These are phyloP conservation scores for Macrobrachium rosenbergii DNA, from an alignment of 1,140 invertebrate genomes.

Conservation along the genomic window DNA sequence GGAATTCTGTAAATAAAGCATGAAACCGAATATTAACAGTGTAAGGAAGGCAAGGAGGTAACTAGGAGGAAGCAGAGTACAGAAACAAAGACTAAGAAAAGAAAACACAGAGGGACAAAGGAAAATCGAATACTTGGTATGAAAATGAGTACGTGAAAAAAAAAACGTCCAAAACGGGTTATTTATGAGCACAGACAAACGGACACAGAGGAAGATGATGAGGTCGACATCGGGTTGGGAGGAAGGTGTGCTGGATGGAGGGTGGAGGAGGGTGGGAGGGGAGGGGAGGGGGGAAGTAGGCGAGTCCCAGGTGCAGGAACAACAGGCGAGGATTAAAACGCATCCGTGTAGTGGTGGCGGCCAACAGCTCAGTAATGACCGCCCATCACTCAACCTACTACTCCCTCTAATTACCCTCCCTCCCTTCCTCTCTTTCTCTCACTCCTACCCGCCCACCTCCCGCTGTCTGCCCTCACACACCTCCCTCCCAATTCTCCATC, in stretches of 20 bases:
- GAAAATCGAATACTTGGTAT: background rate
- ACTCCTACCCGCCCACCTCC: background rate
- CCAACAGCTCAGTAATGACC: constrained; percentile 42
- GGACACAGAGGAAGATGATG: background rate
- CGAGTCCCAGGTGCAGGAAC: constrained; percentile 34
- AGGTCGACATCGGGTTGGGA: background rate
- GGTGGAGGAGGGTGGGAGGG: background rate
- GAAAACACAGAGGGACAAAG: no score
- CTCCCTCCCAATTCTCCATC: background rate
- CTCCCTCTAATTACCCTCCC: constrained; percentile 39
- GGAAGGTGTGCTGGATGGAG: background rate
- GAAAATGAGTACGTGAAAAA: no score
- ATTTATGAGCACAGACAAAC: no score
- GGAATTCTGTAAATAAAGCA: no score
- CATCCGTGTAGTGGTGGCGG: constrained; percentile 25
- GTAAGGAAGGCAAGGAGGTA: background rate
- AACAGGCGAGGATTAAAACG: constrained; percentile 41
- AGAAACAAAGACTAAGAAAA: no score
- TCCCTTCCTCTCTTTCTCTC: background rate
- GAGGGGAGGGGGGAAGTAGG: background rate
- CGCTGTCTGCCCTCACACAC: background rate
- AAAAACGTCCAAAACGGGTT: no score
- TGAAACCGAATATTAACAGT: no score
- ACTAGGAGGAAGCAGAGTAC: background rate
- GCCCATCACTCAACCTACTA: constrained; percentile 35